Percentiles rank a stretch among this genome's conserved stretches.
phyloP scores from a whole-genome alignment of 2,113 vertebrate species.

The Stercorarius parasiticus region DNA sequence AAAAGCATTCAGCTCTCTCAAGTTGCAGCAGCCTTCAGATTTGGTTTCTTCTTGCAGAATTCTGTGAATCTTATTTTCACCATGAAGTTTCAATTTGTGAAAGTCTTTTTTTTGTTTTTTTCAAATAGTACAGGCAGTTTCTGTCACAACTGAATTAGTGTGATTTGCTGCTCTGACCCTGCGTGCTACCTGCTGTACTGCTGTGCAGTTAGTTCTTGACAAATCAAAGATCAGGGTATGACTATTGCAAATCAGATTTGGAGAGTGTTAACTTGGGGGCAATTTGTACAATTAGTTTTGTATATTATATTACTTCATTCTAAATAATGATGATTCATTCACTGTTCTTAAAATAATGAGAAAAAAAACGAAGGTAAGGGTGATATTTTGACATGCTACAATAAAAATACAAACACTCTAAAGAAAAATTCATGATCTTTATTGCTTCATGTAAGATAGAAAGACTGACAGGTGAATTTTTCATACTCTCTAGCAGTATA shows the following conservation, averaged over 20 bases:
- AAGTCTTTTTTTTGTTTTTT: neutral
- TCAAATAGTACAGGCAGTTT: neutral
- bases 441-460: neutral
- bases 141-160: neutral
- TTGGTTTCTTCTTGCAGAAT: neutral
- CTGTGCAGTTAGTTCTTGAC: neutral
- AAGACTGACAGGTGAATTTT: neutral
- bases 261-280: neutral
- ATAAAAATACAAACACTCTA: neutral
- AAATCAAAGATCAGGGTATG: neutral
- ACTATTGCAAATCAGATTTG: neutral
- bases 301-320: neutral
- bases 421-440: neutral
- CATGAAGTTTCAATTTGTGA: neutral
- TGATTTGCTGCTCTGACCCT: neutral
- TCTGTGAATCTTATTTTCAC: neutral
- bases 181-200: neutral
- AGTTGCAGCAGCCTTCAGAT: neutral
- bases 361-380: neutral
- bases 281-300: neutral
- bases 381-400: neutral
- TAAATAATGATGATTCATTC: neutral
- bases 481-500: neutral
- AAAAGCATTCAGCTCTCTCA: neutral
- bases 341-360: neutral